Conservation (phyloP, 2,888 invertebrate genomes). For the Dinocampus coccinellae region DNA sequence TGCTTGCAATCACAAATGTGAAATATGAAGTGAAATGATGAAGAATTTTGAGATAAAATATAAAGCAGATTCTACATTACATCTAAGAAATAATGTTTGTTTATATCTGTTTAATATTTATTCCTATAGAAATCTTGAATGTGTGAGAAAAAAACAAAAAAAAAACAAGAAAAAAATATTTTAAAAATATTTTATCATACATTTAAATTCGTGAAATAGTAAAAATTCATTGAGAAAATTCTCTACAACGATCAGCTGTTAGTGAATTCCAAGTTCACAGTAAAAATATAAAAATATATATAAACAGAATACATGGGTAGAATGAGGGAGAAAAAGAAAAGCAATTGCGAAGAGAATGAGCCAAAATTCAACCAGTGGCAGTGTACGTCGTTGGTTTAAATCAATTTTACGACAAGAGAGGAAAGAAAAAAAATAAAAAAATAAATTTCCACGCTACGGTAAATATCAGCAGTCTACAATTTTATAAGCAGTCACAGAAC, state of each 20-base stretch:
- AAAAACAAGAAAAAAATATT: background rate
- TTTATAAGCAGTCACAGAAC: background rate
- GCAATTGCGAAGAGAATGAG: background rate
- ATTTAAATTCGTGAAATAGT: background rate
- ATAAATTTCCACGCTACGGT: constrained; percentile 23
- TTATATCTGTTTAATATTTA: constrained; percentile 22
- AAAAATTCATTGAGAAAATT: background rate
- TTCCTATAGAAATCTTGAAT: background rate
- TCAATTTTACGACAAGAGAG: constrained; percentile 26
- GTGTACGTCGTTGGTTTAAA: constrained; percentile 26
- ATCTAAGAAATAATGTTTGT: constrained; percentile 3
- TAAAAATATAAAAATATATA: constrained; percentile 11
- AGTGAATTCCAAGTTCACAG: background rate
- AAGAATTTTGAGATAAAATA: constrained; percentile 9
- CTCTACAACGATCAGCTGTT: constrained; percentile 1
- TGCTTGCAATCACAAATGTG: constrained; percentile 42
- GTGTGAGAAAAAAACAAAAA: background rate
- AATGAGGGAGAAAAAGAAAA: background rate
- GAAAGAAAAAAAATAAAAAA: too few species aligned
- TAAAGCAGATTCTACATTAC: too few species aligned
- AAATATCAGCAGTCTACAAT: constrained; percentile 29
- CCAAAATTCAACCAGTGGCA: constrained; percentile 36
- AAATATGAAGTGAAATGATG: constrained; percentile 25
- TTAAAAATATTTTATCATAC: background rate
- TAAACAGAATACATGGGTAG: background rate